Evolutionary conservation across 2,797 vertebrate genomes (phyloP).

Genomic region (Alectoris magna): DNA sequence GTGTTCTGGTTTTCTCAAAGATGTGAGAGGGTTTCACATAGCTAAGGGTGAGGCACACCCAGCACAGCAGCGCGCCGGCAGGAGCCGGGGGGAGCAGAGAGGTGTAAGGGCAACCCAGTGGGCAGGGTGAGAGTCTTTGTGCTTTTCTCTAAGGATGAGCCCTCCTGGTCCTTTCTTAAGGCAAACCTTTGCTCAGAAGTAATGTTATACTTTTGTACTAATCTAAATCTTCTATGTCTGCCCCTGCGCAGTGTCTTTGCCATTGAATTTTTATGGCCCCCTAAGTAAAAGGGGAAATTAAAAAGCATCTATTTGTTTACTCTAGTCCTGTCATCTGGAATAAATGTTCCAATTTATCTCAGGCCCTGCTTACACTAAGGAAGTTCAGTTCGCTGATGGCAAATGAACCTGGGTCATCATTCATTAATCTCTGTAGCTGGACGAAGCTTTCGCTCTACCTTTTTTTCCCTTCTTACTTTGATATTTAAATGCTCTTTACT

Average conservation of each 20-base stretch:
- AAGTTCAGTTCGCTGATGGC: constrained; percentile 35
- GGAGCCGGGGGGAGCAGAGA: background rate
- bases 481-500: constrained; percentile 7
- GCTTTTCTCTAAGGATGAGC: background rate
- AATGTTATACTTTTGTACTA: background rate
- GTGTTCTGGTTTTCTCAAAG: background rate
- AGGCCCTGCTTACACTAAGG: constrained; percentile 4
- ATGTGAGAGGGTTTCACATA: background rate
- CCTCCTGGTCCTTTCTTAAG: constrained; percentile 17
- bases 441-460: background rate
- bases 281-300: constrained; percentile 47
- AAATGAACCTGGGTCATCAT: background rate
- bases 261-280: background rate
- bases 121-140: background rate
- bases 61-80: accelerated
- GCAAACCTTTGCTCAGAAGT: background rate
- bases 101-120: background rate
- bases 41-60: background rate
- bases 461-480: background rate
- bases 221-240: background rate
- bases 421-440: constrained; percentile 3
- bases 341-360: constrained; percentile 62
- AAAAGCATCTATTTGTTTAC: constrained; percentile 60
- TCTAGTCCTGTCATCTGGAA: constrained; percentile 59
- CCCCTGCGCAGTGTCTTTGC: background rate